Base-by-base conservation (phyloP, 2,113 vertebrate species). In the Heteronetta atricapilla region DNA sequence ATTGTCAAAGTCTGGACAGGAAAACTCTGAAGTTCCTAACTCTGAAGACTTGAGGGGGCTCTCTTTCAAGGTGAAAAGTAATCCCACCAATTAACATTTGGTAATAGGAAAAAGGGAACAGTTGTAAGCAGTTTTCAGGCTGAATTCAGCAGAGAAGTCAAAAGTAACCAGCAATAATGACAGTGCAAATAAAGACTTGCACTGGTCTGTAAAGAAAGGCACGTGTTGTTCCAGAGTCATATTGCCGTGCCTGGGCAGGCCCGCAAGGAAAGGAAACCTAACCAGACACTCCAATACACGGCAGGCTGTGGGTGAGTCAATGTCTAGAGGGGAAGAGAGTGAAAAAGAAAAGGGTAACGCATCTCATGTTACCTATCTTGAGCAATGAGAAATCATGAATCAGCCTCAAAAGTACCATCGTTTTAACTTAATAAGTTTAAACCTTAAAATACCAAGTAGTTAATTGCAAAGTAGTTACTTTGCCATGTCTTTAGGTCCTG, bases 221-320 rank as follows among this genome's bases (percentile, higher is more conserved):
- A 23, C 26, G 11, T 17, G 13, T 9, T 36, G 2, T 17, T 44
- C 5, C 3, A 60, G n/a, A 53, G 26, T 34, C 31, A 2, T 22
- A 66, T 3, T 6, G 70, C 33, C 29, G 56, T 46, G 34, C 23
- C 10, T n/a, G 28, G 29, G 31, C 31, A 36, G 38, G 64, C 72
- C 3, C 12, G 46, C 5, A 2, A 62, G 53, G 21, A 46, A 22
- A 42, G 34, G 26, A 50, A 67, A 46, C 36, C 14, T 59, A 33
- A 50, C 17, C 15, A 42, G 69, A 10, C 14, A 16, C 40, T 76
- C 50, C 17, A 1, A 25, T 3, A 33, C 44, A 42, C 22, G 59
- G 26, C 8, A 20, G 0, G 0, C 7, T 22, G 10, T 42, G 36
- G 73, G 68, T n/a, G 29, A 25, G 19, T 55, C 4, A 8, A 25